Evolutionary conservation across 2,797 vertebrate genomes (phyloP).

Genomic region (Vultur gryphus): DNA sequence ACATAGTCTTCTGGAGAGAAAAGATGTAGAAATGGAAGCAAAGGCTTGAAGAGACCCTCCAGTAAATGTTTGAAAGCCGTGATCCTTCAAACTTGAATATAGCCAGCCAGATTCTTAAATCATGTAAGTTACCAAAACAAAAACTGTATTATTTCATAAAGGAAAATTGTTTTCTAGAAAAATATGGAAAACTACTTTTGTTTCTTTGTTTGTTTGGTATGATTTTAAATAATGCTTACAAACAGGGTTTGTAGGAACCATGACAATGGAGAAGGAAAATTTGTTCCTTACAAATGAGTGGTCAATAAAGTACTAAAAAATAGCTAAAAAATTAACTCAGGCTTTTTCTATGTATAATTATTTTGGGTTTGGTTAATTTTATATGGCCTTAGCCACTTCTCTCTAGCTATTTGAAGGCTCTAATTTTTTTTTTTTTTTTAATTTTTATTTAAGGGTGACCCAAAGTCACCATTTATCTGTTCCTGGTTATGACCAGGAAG

Average conservation of each 20-base stretch:
- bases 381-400: neutral
- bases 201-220: neutral
- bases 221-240: neutral
- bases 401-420: neutral
- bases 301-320: neutral
- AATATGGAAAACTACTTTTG: neutral
- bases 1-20: neutral
- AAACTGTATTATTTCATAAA: neutral
- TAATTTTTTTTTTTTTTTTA: neutral
- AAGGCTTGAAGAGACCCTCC: neutral
- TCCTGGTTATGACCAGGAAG: neutral
- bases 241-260: neutral
- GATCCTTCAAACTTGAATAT: neutral
- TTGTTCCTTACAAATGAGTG: neutral
- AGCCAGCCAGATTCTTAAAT: neutral
- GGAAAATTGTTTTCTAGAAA: neutral
- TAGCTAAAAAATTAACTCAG: neutral
- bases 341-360: neutral
- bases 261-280: neutral
- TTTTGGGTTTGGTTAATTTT: neutral
- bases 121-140: neutral
- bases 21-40: neutral
- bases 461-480: neutral
- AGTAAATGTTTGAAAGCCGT: neutral
- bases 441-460: neutral